Conservation (phyloP, 2,888 invertebrate species). For the Troides oblongomaculatus region DNA sequence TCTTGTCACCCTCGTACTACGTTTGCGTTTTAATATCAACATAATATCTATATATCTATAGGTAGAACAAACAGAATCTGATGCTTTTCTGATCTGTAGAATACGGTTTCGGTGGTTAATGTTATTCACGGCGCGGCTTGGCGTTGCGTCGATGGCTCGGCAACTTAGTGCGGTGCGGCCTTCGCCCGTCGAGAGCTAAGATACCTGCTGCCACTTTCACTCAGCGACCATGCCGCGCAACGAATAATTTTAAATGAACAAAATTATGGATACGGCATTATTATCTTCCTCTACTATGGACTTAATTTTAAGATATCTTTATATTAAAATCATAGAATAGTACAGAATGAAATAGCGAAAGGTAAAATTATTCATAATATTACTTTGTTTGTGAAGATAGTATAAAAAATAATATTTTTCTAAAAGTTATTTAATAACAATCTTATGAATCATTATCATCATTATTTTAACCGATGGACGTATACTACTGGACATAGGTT, state of each 20-base stretch:
- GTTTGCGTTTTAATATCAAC: background rate
- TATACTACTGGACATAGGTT: no score
- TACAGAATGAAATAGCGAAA: no score
- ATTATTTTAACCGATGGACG: no score
- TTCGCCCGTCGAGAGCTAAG: slow-evolving; percentile 65
- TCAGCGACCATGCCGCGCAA: slow-evolving; percentile 54
- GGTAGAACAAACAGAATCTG: background rate
- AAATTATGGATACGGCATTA: slow-evolving; percentile 55
- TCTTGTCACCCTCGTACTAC: background rate
- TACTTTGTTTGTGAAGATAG: no score
- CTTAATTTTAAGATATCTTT: no score
- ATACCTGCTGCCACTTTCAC: slow-evolving; percentile 74
- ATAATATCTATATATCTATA: background rate
- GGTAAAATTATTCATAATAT: no score
- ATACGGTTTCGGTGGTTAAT: slow-evolving; percentile 47
- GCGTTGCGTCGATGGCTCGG: slow-evolving; percentile 29
- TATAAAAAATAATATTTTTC: no score
- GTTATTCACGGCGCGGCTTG: slow-evolving; percentile 48
- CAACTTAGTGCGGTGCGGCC: slow-evolving; percentile 47
- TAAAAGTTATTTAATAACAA: no score
- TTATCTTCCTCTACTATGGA: background rate
- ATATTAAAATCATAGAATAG: no score
- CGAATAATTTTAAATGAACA: slow-evolving; percentile 44
- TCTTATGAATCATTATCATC: no score
- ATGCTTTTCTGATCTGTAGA: background rate